Conservation (phyloP, 2,113 vertebrate genomes). For the Colinus virginianus region DNA sequence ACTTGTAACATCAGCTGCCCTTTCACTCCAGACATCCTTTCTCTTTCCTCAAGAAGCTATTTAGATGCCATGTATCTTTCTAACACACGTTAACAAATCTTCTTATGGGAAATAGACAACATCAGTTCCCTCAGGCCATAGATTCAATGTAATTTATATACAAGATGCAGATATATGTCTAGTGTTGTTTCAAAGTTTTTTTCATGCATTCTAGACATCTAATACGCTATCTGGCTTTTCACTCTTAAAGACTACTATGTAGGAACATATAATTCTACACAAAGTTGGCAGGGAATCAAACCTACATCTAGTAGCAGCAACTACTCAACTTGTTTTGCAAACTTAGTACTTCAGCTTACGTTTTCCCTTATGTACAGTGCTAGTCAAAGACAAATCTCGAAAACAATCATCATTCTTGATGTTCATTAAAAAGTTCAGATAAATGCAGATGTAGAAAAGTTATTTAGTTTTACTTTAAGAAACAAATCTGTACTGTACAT, state of each 20-base stretch:
- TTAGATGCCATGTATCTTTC: neutral
- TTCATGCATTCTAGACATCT: neutral
- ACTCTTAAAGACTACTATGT: neutral
- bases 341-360: neutral
- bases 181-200: neutral
- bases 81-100: neutral
- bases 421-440: neutral
- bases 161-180: neutral
- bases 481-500: slow-evolving; percentile 9
- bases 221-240: neutral
- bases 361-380: neutral
- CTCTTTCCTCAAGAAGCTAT: neutral
- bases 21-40: neutral
- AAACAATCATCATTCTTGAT: neutral
- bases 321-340: neutral
- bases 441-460: neutral
- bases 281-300: neutral
- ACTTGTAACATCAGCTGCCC: neutral
- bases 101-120: neutral
- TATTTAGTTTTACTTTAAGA: neutral
- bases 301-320: neutral
- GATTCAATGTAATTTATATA: neutral
- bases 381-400: neutral
- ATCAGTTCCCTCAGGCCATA: neutral
- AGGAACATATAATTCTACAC: neutral